Evolutionary conservation across 2,113 vertebrate genomes (phyloP), one percentile per base, ranked within the genome.

Genomic region (Chitala chitala): DNA sequence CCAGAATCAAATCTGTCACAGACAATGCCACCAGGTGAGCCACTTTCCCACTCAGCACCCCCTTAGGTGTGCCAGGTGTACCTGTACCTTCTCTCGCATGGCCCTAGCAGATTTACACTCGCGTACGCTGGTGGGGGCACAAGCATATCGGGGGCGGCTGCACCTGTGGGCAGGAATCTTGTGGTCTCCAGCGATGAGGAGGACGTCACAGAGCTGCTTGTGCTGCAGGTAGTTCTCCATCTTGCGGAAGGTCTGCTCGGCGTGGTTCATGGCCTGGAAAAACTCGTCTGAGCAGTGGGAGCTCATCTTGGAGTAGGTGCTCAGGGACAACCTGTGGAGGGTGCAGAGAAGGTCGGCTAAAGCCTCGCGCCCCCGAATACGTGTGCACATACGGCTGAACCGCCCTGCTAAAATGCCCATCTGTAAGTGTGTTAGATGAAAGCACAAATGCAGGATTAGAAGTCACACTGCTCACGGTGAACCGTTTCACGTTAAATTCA

Each of bases 151-250:
- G 10, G 58, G 1, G 17, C 1, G 4, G 1, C 26, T 85, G 68
- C 84, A 96, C 97, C 96, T 93, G 86, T 99, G 96, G 58, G 97
- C 97, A 10, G 96, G 95, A 74, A 99, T 99, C 84, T 91, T 95
- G 75, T 95, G 95, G 75, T 96, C 91, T 0, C 96, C 96, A 0
- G 87, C 95, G 70, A 98, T 90, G 66, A 99, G 90, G 22, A 98
- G 89, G 51, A 98, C 96, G 4, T 99, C 95, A 33, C 97, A 98
- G 73, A 99, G 89, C 84, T 98, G 93, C 83, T 98, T 94, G 86
- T 98, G 94, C 86, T 96, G 95, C 71, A 98, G 90, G 70, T 98
- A 99, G 59, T 84, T 96, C 82, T 96, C 94, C 94, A 99, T 98
- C 81, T 94, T 98, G 59, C 89, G 91, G 78, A 98, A 96, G 0